phyloP scores from a whole-genome alignment of 1,140 invertebrate species.

The Drosophila obscura region DNA sequence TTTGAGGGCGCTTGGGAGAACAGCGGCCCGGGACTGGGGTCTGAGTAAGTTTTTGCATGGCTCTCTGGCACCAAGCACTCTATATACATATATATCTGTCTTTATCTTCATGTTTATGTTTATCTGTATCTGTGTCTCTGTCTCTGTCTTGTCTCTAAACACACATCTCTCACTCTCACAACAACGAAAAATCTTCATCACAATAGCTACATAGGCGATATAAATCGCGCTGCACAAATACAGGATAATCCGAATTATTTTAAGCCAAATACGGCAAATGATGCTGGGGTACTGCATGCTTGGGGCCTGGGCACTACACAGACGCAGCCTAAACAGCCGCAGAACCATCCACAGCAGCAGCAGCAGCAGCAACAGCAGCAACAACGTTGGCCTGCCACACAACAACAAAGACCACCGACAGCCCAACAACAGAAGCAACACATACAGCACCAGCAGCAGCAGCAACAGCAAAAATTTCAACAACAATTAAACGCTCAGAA shows the following conservation, averaged over 20 bases:
- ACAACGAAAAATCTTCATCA: conserved; percentile 41
- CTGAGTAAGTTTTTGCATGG: conserved; percentile 85
- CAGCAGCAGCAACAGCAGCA: conserved; percentile 43
- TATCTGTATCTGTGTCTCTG: conserved; percentile 39
- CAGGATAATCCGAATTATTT: conserved; percentile 83
- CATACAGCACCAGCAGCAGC: conserved; percentile 60
- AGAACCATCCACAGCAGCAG: conserved; percentile 47
- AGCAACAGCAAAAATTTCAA: conserved; percentile 67
- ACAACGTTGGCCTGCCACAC: conserved; percentile 43
- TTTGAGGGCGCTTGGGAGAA: conserved; percentile 85
- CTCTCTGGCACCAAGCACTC: conserved; percentile 1
- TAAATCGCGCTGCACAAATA: conserved; percentile 85
- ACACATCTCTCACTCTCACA: conserved; percentile 23
- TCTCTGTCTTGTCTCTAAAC: conserved; percentile 62
- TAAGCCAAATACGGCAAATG: conserved; percentile 85
- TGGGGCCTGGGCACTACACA: conserved; percentile 85
- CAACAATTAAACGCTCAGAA: conserved; percentile 73
- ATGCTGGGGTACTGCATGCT: conserved; percentile 85
- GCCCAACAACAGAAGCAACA: conserved; percentile 45
- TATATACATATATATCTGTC: background rate
- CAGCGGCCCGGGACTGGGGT: conserved; percentile 86
- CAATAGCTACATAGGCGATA: conserved; percentile 85
- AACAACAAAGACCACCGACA: conserved; percentile 33
- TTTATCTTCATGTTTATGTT: conserved; percentile 6
- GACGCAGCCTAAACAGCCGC: conserved; percentile 27